Evolutionary conservation across 23 tunicate species (phyloP).

Genomic region (Botrylloides violaceus): DNA sequence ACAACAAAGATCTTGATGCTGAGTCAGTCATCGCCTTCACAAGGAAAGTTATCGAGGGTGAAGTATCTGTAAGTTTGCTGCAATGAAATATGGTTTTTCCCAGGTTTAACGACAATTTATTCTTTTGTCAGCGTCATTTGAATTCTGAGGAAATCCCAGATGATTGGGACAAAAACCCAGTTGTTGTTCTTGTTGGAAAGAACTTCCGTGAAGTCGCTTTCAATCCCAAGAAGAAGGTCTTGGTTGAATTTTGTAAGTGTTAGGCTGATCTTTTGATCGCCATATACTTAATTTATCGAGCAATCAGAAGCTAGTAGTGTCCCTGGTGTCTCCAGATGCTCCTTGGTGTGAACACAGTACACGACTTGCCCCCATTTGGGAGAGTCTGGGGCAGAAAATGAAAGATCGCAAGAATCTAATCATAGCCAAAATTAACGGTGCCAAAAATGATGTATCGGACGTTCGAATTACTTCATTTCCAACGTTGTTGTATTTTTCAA

Average conservation of each 20-base stretch:
- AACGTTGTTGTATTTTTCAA: constrained; percentile 46
- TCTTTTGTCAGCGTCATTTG: constrained; percentile 55
- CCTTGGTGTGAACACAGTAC: constrained; percentile 85
- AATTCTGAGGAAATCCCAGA: constrained; percentile 92
- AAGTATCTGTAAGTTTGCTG: constrained; percentile 29
- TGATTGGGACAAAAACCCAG: constrained; percentile 84
- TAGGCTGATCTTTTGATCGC: too few species aligned
- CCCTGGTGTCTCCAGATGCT: constrained; percentile 55
- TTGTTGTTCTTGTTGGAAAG: constrained; percentile 83
- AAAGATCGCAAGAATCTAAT: constrained; percentile 36
- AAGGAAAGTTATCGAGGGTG: constrained; percentile 45
- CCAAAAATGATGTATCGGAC: constrained; percentile 55
- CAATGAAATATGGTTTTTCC: not conserved
- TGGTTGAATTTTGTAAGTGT: constrained; percentile 98
- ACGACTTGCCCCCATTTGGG: constrained; percentile 47
- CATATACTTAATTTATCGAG: too few species aligned
- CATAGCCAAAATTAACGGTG: constrained; percentile 59
- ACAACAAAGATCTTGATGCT: constrained; percentile 30
- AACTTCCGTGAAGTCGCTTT: constrained; percentile 89
- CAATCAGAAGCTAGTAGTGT: too few species aligned
- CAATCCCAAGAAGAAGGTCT: constrained; percentile 91
- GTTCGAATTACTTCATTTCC: constrained; percentile 38
- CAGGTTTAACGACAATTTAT: not conserved
- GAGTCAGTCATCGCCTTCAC: constrained; percentile 64
- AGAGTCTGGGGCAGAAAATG: constrained; percentile 35